These are phyloP conservation scores for Aromia moschata DNA, from an alignment of 2,888 invertebrate genomes.

Conservation along the genomic window DNA sequence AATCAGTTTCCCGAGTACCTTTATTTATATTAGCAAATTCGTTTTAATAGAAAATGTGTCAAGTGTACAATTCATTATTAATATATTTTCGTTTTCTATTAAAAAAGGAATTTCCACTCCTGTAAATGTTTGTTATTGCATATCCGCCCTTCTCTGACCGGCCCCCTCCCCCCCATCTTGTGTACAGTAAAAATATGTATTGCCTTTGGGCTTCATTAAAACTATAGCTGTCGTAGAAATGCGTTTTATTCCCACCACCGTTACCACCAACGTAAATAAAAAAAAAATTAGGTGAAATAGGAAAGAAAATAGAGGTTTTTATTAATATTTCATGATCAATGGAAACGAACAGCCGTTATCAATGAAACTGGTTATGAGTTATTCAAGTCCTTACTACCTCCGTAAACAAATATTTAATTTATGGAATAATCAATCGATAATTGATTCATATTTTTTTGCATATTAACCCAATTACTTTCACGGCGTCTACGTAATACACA, in stretches of 20 bases:
- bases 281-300: too few species aligned
- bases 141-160: slow-evolving; percentile 56
- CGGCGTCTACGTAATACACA: too few species aligned
- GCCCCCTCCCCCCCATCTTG: slow-evolving; percentile 38
- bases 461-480: too few species aligned
- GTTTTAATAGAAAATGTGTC: slow-evolving; percentile 18
- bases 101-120: slow-evolving; percentile 32
- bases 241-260: slow-evolving; percentile 31
- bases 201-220: slow-evolving; percentile 63
- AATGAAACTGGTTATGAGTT: too few species aligned
- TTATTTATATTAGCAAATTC: slow-evolving; percentile 7
- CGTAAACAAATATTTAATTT: too few species aligned
- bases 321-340: too few species aligned
- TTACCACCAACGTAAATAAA: slow-evolving; percentile 1
- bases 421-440: too few species aligned
- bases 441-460: too few species aligned
- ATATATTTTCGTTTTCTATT: slow-evolving; percentile 19
- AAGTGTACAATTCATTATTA: slow-evolving; percentile 16
- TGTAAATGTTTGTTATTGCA: slow-evolving; percentile 62
- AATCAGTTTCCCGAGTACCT: slow-evolving; percentile 14
- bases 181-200: slow-evolving; percentile 63
- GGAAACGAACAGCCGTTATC: too few species aligned
- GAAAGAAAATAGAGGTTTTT: too few species aligned
- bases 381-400: too few species aligned
- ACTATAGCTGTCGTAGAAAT: slow-evolving; percentile 61